phyloP scores from a whole-genome alignment of 2,888 invertebrate species.

The Troglohyphantes excavatus region DNA sequence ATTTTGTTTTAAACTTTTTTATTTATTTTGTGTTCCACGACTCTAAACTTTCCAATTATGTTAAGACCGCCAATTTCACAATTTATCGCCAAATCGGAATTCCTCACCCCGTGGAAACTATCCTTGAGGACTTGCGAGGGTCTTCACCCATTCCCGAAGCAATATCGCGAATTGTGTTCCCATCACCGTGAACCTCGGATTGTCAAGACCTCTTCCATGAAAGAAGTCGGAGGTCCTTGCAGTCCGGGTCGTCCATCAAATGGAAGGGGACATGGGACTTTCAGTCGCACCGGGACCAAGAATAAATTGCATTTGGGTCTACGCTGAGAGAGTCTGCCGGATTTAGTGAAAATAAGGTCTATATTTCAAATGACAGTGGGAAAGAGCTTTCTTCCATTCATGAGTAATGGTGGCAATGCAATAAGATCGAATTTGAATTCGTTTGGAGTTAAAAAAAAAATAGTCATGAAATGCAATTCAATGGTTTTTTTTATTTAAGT shows the following conservation, averaged over 20 bases:
- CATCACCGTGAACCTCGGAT: constrained; percentile 19
- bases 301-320: constrained; percentile 34
- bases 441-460: too few relatives aligned
- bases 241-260: constrained; percentile 21
- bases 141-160: background rate
- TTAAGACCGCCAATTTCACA: too few relatives aligned
- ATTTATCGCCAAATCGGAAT: background rate
- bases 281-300: constrained; percentile 14
- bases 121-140: too few relatives aligned
- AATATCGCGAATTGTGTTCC: constrained; percentile 46
- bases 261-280: background rate
- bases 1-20: too few relatives aligned
- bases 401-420: too few relatives aligned
- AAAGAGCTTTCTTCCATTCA: background rate
- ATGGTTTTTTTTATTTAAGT: too few relatives aligned
- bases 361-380: background rate
- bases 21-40: too few relatives aligned
- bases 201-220: background rate
- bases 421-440: too few relatives aligned
- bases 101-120: background rate
- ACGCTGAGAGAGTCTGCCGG: background rate
- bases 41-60: too few relatives aligned
- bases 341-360: background rate
- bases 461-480: too few relatives aligned
- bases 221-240: background rate